Evolutionary conservation across 2,888 invertebrate genomes (phyloP), one percentile per base, ranked within the genome.

Genomic region (Agrochola litura): DNA sequence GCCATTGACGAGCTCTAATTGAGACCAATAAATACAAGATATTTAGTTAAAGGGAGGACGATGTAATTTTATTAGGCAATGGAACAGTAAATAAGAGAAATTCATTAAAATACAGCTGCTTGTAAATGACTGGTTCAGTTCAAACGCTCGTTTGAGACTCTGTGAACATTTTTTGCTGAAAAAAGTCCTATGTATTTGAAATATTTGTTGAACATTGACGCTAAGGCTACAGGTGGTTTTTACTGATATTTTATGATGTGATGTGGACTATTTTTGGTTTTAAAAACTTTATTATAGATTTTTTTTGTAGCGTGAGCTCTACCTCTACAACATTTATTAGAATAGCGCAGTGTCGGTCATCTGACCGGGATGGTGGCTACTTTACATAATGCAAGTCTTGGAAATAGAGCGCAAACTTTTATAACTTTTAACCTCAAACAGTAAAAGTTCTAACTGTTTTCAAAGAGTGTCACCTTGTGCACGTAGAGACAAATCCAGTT

Each of bases 1-100:
- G 58, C 63, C 72, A 68, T 63, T 73, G 76, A 74, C 60, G 66
- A 76, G 71, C 63, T 72, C 52, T 82, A 77, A 82, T 77, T 77
- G 54, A 67, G 49, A 75, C 14, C 63, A 81, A 84, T 83, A 79
- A 79, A 79, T 76, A 81, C 54, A 58, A 83, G 71, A 81, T 83
- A 80, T 77, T 78, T 67, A 66, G 61, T 69, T 49, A 67, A 60
- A 72, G 46, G 30, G 73, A 73, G 67, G 56, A 68, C 58, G 54
- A 52, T 77, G 68, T 69, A 54, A 79, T 73, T 79, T 81, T 64
- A 81, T 77, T 68, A 72, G 66, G 43, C 60, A 76, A 52, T 43
- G 46, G 54, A 77, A 66, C 64, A 77, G 65, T 74, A 65, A 84
- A 81, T 84, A 75, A 80, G 54, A 54, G 58, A 64, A 73, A 79